Evolutionary conservation across 2,888 invertebrate genomes (phyloP), one percentile per base, ranked within the genome.

Genomic region (Parasteatoda lunata): DNA sequence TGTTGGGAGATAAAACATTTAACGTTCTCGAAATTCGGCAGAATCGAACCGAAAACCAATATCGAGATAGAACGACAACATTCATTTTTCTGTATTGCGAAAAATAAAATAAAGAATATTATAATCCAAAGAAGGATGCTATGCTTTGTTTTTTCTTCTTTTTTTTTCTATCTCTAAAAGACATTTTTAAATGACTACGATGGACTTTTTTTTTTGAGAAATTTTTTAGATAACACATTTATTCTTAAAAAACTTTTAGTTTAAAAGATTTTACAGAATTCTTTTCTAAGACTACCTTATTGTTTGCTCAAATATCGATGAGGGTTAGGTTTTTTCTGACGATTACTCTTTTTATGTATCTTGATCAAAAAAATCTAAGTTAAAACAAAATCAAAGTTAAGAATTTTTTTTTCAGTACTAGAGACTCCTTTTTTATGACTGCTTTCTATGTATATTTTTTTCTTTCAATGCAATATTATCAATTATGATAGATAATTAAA

Each of bases 31-130:
- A 80, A 81, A 54, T 75, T 13, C 75, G 69, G 47, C 54, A 75
- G 75, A 75, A 81, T 81, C 81, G 81, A 81, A 81, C 81, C 81
- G 69, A 81, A 81, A 81, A 81, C 81, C 81, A 69, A 81, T 81
- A 81, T 69, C 75, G 68, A 81, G 68, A 59, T 68, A 68, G 45
- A 5, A n/a, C 54, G 66, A 80, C 72, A 80, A 73, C 77, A 69
- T 9, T 51, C 7, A 65, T 15, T 30, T 68, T 45, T 9, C 66
- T 45, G 5, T 13, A 30, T 68, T 48, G 65, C 45, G 11, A 15
- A 76, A 78, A 54, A 66, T 68, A 30, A n/a, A 52, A 65, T 8
- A 45, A 73, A 80, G 5, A 79, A 79, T 47, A 79, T 65, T 51
- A 30, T 59, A 64, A 80, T 30, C 15, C 45, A 15, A 68, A 68